Evolutionary conservation across 1,140 invertebrate genomes (phyloP), one percentile per base, ranked within the genome.

Genomic region (Elymnias hypermnestra): DNA sequence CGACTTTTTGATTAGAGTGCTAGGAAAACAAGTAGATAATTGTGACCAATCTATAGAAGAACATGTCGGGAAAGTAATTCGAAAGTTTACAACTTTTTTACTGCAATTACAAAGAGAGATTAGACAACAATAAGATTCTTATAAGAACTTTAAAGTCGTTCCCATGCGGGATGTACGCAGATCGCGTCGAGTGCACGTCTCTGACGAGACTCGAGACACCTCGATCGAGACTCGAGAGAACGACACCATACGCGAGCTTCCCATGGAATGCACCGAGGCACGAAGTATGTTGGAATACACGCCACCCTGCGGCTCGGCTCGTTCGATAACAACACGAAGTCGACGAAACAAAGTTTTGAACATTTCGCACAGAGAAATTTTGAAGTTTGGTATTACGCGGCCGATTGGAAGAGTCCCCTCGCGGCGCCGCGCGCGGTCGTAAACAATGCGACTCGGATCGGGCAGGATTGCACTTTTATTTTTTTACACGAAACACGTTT

Each of bases 381-480:
- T 67, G 53, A 69, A 69, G 61, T 67, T 63, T 42, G 40, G 54
- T 65, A 65, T 72, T 56, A 78, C 25, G 36, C 76, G 63, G 53
- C 72, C 57, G 40, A 66, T 33, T 81, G 53, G 22, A 49, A 57
- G 44, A 63, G 72, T 57, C 35, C 36, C 47, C 43, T 25, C 12
- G 37, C 44, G 12, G 54, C 40, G 19, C 38, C 14, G 22, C 22
- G 12, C 12, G 37, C 39, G 54, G 51, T 53, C 57, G 69, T 64
- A 69, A 72, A 77, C 64, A 72, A 71, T 57, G 54, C 55, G 50
- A 47, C 28, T 36, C 50, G 12, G 53, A 71, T 64, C 57, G 66
- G 55, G 63, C 57, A 56, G 69, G 58, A 48, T 71, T 77, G 59
- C 40, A 47, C 61, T 64, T 59, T 70, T 73, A 70, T 76, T 76